Percentiles rank a stretch among this genome's conserved stretches.
Conservation (phyloP, 92 coral and sea anemone genomes). For the Porites evermanni region DNA sequence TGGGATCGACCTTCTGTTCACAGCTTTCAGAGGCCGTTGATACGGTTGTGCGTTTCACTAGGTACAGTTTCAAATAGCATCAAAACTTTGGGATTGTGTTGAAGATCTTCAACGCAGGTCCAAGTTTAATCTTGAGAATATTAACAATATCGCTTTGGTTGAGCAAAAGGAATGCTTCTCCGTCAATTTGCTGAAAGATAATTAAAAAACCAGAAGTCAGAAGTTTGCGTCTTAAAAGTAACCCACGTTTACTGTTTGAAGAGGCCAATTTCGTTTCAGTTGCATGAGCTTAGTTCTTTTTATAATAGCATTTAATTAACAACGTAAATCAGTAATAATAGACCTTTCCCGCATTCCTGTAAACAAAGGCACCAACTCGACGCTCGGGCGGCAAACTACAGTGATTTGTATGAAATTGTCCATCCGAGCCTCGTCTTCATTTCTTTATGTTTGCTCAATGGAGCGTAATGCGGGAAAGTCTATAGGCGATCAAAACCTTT, state of each 20-base stretch:
- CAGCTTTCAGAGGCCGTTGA: conserved; percentile 17
- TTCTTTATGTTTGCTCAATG: no score
- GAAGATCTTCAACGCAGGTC: conserved; percentile 96
- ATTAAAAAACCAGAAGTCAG: not conserved
- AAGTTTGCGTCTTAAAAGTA: not conserved
- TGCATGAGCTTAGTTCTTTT: no score
- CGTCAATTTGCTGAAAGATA: conserved; percentile 87
- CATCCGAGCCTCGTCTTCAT: no score
- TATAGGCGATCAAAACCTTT: no score
- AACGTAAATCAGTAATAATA: no score
- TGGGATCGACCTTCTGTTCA: not conserved
- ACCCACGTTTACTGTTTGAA: not conserved
- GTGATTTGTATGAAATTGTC: no score
- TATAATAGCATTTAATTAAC: no score
- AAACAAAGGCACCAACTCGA: no score
- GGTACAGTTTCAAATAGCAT: not conserved
- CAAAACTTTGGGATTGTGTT: conserved; percentile 82
- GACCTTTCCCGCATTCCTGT: no score
- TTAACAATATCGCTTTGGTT: conserved; percentile 94
- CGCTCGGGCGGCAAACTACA: rapidly evolving
- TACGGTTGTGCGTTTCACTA: not conserved
- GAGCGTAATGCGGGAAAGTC: no score
- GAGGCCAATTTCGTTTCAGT: no score
- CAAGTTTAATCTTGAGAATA: conserved; percentile 92
- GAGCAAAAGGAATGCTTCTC: conserved; percentile 95